Conservation (phyloP, 2,113 vertebrate species). For the Cheilinus undulatus region DNA sequence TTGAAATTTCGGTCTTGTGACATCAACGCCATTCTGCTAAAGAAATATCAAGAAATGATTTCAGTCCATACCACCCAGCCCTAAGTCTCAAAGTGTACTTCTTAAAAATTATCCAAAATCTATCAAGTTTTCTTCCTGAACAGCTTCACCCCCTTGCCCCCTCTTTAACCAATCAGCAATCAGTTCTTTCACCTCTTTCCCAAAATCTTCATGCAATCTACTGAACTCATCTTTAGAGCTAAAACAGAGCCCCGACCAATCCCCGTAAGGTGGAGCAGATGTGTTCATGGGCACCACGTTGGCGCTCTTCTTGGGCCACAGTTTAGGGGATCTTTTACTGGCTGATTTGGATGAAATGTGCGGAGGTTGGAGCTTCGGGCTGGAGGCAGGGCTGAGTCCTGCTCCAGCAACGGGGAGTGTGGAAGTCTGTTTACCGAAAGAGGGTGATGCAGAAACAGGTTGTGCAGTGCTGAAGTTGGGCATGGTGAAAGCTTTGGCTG, state of each 20-base stretch:
- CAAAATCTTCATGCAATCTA: conserved; percentile 79
- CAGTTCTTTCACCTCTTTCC: conserved; percentile 79
- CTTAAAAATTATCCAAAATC: conserved; percentile 59
- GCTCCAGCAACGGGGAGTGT: conserved; percentile 8
- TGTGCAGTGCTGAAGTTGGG: conserved; percentile 37
- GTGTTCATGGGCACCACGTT: conserved; percentile 55
- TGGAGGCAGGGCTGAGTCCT: conserved; percentile 15
- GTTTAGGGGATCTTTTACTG: conserved; percentile 74
- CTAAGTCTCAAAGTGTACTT: too few relatives aligned
- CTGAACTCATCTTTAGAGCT: conserved; percentile 69
- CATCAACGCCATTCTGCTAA: too few relatives aligned
- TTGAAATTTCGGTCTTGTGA: too few relatives aligned
- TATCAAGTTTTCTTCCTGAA: conserved; percentile 69
- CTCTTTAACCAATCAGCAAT: conserved; percentile 66
- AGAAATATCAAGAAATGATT: too few relatives aligned
- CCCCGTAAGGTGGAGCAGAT: conserved; percentile 24
- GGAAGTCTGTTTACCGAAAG: background rate
- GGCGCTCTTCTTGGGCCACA: conserved; percentile 70
- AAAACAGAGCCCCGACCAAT: conserved; percentile 32
- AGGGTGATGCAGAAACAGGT: conserved; percentile 3
- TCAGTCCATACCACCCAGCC: too few relatives aligned
- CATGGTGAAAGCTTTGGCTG: conserved; percentile 32
- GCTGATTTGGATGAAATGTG: conserved; percentile 40
- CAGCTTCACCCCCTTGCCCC: background rate
- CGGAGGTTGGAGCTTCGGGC: conserved; percentile 33